Evolutionary conservation across 2,888 invertebrate genomes (phyloP).

Genomic region (Hypomecis punctinalis): DNA sequence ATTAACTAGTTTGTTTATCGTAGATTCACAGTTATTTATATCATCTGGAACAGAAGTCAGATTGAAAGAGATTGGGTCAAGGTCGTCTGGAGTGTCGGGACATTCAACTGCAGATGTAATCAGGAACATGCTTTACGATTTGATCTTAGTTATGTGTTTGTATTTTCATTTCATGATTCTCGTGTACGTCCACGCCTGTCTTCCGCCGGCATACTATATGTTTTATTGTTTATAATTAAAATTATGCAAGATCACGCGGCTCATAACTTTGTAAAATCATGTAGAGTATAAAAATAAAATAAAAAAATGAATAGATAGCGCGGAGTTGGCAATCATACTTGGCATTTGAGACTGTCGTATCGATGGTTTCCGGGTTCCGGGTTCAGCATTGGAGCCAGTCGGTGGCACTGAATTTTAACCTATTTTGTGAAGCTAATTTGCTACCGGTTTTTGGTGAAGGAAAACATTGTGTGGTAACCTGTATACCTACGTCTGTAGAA

Average conservation of each 20-base stretch:
- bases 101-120: slow-evolving; percentile 32
- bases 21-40: slow-evolving; percentile 15
- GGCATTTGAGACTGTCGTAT: not conserved
- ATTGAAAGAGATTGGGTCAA: slow-evolving; percentile 29
- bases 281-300: slow-evolving; percentile 2
- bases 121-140: slow-evolving; percentile 38
- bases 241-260: not conserved
- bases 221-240: slow-evolving; percentile 41
- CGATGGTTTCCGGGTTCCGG: not conserved
- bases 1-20: not conserved
- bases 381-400: no score
- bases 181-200: slow-evolving; percentile 41
- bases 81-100: slow-evolving; percentile 25
- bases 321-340: slow-evolving; percentile 9
- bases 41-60: slow-evolving; percentile 20
- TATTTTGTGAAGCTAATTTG: no score
- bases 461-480: no score
- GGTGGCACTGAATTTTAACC: not conserved
- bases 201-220: slow-evolving; percentile 41
- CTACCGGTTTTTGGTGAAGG: no score
- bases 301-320: not conserved
- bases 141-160: slow-evolving; percentile 39
- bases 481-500: no score
- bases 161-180: slow-evolving; percentile 44
- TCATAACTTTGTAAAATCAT: slow-evolving; percentile 1